phyloP scores from a whole-genome alignment of 2,113 vertebrate species.

The Spilogale gracilis region DNA sequence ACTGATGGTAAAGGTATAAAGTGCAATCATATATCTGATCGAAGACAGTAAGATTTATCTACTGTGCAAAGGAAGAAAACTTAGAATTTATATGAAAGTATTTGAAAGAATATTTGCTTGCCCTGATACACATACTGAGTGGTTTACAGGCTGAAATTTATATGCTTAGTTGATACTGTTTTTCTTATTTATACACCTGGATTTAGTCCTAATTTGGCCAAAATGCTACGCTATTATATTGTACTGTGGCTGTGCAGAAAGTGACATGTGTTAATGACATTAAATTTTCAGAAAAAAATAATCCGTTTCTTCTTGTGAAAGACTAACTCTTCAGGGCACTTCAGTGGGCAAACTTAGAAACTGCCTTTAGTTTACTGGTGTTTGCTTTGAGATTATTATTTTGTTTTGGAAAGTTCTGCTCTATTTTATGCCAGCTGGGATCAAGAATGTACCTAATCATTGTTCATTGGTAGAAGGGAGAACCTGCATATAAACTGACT shows the following conservation, averaged over 20 bases:
- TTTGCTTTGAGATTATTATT: slow-evolving; percentile 44
- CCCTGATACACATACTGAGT: not conserved
- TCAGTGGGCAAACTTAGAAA: not conserved
- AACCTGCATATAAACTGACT: not conserved
- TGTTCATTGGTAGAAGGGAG: not conserved
- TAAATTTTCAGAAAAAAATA: not conserved
- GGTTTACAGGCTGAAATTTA: not conserved
- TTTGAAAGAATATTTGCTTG: slow-evolving; percentile 56
- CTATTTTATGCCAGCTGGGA: not conserved
- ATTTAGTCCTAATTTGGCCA: not conserved
- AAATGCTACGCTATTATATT: not conserved
- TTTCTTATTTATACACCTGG: slow-evolving; percentile 10
- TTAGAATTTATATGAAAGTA: not conserved
- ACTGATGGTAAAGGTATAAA: not conserved
- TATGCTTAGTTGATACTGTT: not conserved
- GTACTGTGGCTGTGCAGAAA: not conserved
- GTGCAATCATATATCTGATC: not conserved
- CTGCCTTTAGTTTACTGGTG: not conserved
- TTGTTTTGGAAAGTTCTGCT: not conserved
- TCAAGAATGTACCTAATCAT: not conserved
- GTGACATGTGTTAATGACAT: not conserved
- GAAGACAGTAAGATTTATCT: not conserved
- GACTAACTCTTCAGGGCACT: not conserved
- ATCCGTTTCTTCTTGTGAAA: slow-evolving; percentile 50
- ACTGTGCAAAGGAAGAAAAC: not conserved